phyloP scores from a whole-genome alignment of 2,797 vertebrate genomes.

The Sternarchorhynchus goeldii region DNA sequence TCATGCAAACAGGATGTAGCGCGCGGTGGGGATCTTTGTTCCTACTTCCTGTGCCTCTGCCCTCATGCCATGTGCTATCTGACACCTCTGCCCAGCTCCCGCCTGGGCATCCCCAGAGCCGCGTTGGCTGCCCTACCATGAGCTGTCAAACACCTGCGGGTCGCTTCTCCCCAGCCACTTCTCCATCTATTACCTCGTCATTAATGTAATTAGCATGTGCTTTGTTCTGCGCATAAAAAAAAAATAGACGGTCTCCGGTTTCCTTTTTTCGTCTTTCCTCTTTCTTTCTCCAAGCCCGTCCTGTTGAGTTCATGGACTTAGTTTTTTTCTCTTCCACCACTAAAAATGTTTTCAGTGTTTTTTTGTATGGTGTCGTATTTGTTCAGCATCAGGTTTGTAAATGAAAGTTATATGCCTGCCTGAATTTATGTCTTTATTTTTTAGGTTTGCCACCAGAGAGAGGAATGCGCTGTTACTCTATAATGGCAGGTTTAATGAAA shows the following conservation, averaged over 20 bases:
- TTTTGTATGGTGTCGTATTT: not conserved
- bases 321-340: not conserved
- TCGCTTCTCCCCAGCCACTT: constrained; percentile 35
- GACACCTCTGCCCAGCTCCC: constrained; percentile 49
- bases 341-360: too few species aligned
- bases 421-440: not conserved
- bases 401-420: not conserved
- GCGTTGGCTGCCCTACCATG: constrained; percentile 21
- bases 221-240: constrained; percentile 30
- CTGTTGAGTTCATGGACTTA: constrained; percentile 8
- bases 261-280: constrained; percentile 49
- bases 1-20: constrained; percentile 58
- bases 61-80: constrained; percentile 59
- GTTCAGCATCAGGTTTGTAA: not conserved
- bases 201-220: constrained; percentile 26
- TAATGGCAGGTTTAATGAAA: constrained; percentile 88
- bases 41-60: constrained; percentile 56
- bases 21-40: constrained; percentile 48
- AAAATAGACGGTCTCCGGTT: constrained; percentile 26
- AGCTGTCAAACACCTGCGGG: constrained; percentile 49
- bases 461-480: constrained; percentile 83
- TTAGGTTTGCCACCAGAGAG: constrained; percentile 84
- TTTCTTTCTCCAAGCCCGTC: constrained; percentile 7
- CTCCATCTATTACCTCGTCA: constrained; percentile 23
- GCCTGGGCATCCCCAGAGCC: constrained; percentile 35